Evolutionary conservation across 2,113 vertebrate genomes (phyloP).

Genomic region (Malaclemys terrapin): DNA sequence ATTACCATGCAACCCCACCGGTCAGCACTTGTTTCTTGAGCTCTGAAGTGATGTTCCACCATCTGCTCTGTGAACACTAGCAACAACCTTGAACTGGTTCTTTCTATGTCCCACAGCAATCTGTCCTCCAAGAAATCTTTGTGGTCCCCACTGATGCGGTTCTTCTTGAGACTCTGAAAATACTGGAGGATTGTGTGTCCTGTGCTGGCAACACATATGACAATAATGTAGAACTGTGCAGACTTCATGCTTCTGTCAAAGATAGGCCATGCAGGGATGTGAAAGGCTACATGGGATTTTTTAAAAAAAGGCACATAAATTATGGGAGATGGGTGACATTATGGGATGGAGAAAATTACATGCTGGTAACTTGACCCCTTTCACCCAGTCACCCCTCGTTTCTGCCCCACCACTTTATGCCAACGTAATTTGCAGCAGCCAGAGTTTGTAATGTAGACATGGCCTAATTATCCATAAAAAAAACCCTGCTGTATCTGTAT

Average conservation of each 20-base stretch:
- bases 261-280: background rate
- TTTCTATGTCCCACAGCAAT: background rate
- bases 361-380: background rate
- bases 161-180: background rate
- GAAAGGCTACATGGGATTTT: background rate
- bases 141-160: background rate
- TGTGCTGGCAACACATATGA: background rate
- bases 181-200: background rate
- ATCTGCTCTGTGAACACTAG: background rate
- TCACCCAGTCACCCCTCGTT: background rate
- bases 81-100: background rate
- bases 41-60: background rate
- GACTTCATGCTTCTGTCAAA: no score
- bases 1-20: background rate
- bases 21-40: background rate
- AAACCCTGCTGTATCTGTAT: constrained; percentile 20
- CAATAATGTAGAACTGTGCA: background rate
- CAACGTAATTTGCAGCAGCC: background rate
- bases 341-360: background rate
- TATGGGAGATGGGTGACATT: background rate
- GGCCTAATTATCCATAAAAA: constrained; percentile 49
- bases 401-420: background rate
- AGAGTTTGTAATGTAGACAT: background rate
- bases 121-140: background rate
- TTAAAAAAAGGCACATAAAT: background rate